These are phyloP conservation scores for Blera fallax DNA, from an alignment of 2,888 invertebrate species.

Conservation along the genomic window DNA sequence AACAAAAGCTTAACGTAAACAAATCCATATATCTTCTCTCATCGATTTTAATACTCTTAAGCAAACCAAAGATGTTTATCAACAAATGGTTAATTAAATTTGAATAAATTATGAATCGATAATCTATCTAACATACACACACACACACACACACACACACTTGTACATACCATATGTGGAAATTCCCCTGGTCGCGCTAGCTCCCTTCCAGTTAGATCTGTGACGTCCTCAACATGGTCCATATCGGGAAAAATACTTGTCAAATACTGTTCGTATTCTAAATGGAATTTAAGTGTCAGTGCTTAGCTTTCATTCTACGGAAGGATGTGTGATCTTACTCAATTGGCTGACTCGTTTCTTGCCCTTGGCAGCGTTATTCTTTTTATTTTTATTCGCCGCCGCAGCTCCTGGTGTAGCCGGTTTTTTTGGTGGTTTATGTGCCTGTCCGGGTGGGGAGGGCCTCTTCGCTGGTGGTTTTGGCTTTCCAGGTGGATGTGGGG, in stretches of 20 bases:
- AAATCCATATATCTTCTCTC: background rate
- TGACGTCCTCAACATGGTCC: slow-evolving; percentile 77
- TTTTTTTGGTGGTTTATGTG: background rate
- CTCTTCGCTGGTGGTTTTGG: background rate
- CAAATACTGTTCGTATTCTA: slow-evolving; percentile 79
- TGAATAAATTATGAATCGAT: background rate
- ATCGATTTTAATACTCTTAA: background rate
- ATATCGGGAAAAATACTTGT: slow-evolving; percentile 77
- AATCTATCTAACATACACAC: background rate
- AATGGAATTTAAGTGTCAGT: background rate
- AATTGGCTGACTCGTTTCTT: slow-evolving; percentile 58
- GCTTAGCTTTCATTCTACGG: background rate
- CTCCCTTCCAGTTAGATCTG: slow-evolving; percentile 78
- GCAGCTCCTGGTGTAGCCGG: background rate
- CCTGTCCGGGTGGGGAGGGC: background rate
- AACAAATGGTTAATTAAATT: background rate
- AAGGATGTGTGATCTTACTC: slow-evolving; percentile 27
- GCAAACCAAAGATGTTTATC: background rate
- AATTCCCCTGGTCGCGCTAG: slow-evolving; percentile 79
- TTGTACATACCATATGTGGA: slow-evolving; percentile 79
- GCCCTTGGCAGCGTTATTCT: background rate
- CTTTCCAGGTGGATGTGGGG: background rate
- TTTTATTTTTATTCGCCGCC: slow-evolving; percentile 3
- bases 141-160: too few species aligned
- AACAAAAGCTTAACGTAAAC: background rate